Percentiles rank a stretch among this genome's conserved stretches.
These are phyloP conservation scores for Epinephelus lanceolatus DNA, from an alignment of 2,113 vertebrate species.

Conservation along the genomic window DNA sequence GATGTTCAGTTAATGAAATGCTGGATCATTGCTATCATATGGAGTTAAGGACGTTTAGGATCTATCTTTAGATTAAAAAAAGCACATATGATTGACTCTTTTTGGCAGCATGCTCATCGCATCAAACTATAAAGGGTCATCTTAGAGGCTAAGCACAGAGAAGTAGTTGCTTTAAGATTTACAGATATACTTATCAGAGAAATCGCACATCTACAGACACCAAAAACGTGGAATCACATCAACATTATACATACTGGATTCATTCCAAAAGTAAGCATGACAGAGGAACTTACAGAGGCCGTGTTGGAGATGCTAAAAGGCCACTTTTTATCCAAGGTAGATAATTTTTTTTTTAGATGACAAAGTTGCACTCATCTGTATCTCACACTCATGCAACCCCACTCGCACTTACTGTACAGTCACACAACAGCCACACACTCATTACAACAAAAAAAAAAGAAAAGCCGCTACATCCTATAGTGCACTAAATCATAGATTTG, in stretches of 20 bases:
- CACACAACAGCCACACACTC: slow-evolving; percentile 54
- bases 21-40: slow-evolving; percentile 18
- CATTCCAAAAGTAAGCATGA: slow-evolving; percentile 78
- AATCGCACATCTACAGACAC: slow-evolving; percentile 71
- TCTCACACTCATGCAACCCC: slow-evolving; percentile 59
- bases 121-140: slow-evolving; percentile 57
- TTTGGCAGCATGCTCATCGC: slow-evolving; percentile 78
- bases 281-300: slow-evolving; percentile 71
- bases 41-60: slow-evolving; percentile 21
- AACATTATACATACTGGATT: slow-evolving; percentile 60
- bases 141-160: slow-evolving; percentile 59
- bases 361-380: slow-evolving; percentile 41
- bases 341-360: slow-evolving; percentile 61
- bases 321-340: slow-evolving; percentile 79
- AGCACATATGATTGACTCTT: slow-evolving; percentile 50
- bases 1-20: slow-evolving; percentile 33
- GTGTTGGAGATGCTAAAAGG: slow-evolving; percentile 79
- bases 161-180: slow-evolving; percentile 54
- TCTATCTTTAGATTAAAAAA: slow-evolving; percentile 52
- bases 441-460: slow-evolving; percentile 34
- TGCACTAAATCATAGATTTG: slow-evolving; percentile 70
- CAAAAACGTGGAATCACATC: slow-evolving; percentile 58
- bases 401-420: slow-evolving; percentile 49
- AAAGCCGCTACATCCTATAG: slow-evolving; percentile 71
- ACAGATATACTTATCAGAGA: slow-evolving; percentile 55